Base-by-base conservation (phyloP, 2,113 vertebrate species). In the Spheniscus mendiculus region DNA sequence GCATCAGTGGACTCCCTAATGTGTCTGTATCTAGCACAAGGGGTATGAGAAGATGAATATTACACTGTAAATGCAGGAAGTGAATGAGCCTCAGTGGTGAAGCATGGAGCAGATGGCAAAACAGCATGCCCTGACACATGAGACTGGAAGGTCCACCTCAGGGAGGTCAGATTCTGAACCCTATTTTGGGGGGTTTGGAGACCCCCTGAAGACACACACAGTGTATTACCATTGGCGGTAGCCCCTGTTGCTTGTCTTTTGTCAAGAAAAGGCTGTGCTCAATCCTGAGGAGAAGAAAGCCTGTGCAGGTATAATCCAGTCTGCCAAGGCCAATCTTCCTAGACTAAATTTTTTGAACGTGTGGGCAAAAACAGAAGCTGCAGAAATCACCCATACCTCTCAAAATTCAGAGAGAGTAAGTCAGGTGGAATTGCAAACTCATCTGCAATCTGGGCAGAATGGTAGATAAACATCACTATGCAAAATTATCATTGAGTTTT, bases 191-290 rank as follows among this genome's bases (percentile, higher is more conserved):
- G 25, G 6, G 20, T 55, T 55, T 61, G 45, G 32, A 86, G 18
- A 76, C 11, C 6, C 86, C 12, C 47, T 50, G 65, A 86, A 67
- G 47, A 72, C 32, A 12, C 25, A n/a, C 21, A 30, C 21, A 45
- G 32, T 19, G 13, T 23, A 40, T 12, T 72, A 44, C 23, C 0
- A 0, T 11, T 67, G 34, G 29, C 1, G 4, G 36, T 6, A 58
- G 53, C 9, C 10, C 9, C 52, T 38, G 20, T 42, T 78, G 40
- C 36, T 73, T 36, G 17, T 10, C 10, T 72, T 71, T 62, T 44
- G 15, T 77, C 44, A 89, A 79, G 34, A 56, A 61, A 59, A 55
- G 17, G 32, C 27, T 67, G 53, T 3, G 1, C 10, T 34, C 23
- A 32, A 2, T 38, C 15, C n/a, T 25, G 15, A 74, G 40, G 25